Base-by-base conservation (phyloP, 92 coral and sea anemone genomes). In the Palythoa grandis region DNA sequence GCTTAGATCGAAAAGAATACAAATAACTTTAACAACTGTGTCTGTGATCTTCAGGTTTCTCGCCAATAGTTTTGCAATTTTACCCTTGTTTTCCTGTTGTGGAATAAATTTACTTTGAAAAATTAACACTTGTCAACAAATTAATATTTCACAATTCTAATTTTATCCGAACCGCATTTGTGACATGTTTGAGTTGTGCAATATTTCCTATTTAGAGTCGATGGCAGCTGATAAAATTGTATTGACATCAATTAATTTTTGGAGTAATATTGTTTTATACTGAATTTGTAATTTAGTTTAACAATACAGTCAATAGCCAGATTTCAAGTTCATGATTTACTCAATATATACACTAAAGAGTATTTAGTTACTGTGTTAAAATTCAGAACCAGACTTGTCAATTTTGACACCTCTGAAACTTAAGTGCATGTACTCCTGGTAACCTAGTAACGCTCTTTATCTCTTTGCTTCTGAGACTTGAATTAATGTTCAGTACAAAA, bases 191-290 rank as follows among this genome's bases (percentile, higher is more conserved):
- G 4, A 15, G 1, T 54, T 54, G 74, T 12, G 43, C 16, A 6
- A 50, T 76, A 66, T 67, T 80, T 80, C 23, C 9, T 80, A 53
- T 80, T 80, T 77, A 47, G 25, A 37, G 15, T 77, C 14, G 50
- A 29, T 19, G 7, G 82, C 22, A 52, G 67, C 12, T 50, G 79
- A 75, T 52, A 23, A 52, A 75, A 29, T 57, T 35, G 13, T 8
- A 16, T 2, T 54, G 82, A 56, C 25, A 56, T 50, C 20, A 77
- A 7, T 19, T 23, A 37, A 11, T 53, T n/a, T 76, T n/a, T 52
- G 23, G 11, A 52, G 19, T 38, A n/a, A 57, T 29, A 23, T 58
- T 47, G 60, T 17, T 29, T n/a, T 23, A 25, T 22, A 23, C 29
- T 17, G 19, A 4, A 70, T 37, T 11, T 70, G 75, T 70, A 70